Evolutionary conservation across 2,888 invertebrate genomes (phyloP).

Genomic region (Chrysolina americana): DNA sequence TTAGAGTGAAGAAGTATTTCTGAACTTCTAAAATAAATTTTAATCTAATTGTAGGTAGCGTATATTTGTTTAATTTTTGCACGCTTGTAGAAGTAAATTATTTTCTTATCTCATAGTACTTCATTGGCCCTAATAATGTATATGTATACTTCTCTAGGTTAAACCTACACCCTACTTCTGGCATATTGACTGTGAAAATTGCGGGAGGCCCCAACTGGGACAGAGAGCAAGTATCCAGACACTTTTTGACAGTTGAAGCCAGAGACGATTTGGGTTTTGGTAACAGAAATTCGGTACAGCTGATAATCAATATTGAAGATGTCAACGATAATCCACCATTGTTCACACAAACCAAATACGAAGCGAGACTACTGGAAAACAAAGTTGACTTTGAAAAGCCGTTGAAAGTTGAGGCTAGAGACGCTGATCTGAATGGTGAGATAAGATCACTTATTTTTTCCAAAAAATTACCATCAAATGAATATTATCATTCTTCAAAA

Average conservation of each 20-base stretch:
- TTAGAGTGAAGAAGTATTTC: no score
- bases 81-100: slow-evolving; percentile 59
- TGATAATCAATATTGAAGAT: slow-evolving; percentile 87
- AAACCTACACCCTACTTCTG: slow-evolving; percentile 84
- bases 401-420: slow-evolving; percentile 84
- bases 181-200: slow-evolving; percentile 85
- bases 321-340: slow-evolving; percentile 92
- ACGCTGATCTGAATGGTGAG: slow-evolving; percentile 86
- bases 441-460: neutral
- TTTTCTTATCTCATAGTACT: no score
- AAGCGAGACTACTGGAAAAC: slow-evolving; percentile 88
- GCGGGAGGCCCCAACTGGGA: slow-evolving; percentile 86
- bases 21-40: no score
- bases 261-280: slow-evolving; percentile 89
- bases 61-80: slow-evolving; percentile 42
- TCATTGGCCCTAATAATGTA: no score
- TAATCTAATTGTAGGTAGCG: no score
- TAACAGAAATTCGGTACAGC: slow-evolving; percentile 87
- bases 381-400: slow-evolving; percentile 83
- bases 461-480: no score
- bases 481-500: no score
- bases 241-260: slow-evolving; percentile 91
- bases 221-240: slow-evolving; percentile 85
- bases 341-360: slow-evolving; percentile 87
- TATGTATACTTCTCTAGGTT: slow-evolving; percentile 73